These are phyloP conservation scores for Alethe diademata DNA, from an alignment of 2,113 vertebrate genomes.

Conservation along the genomic window DNA sequence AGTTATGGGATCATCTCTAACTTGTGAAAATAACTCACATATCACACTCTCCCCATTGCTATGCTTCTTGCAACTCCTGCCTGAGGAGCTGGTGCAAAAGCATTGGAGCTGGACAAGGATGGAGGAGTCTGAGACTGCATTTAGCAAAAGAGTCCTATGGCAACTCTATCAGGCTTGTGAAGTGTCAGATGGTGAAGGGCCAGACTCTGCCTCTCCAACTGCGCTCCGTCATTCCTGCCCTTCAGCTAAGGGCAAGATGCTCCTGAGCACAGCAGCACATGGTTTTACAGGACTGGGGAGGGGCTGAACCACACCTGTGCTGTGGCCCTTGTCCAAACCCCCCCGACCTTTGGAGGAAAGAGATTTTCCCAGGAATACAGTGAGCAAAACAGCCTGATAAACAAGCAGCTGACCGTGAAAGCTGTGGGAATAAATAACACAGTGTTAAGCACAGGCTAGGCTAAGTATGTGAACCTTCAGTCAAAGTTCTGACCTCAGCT, in stretches of 20 bases:
- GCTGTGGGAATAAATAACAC: conserved; percentile 49
- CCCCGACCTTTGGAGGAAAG: background rate
- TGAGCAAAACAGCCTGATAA: background rate
- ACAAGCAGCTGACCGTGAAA: conserved; percentile 32
- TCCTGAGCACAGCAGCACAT: background rate
- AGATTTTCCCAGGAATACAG: background rate
- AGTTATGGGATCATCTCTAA: conserved; percentile 51
- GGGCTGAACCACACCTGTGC: background rate
- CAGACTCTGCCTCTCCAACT: background rate
- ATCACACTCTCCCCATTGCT: background rate
- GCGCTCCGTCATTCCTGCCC: background rate
- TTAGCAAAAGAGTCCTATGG: background rate
- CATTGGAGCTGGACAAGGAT: background rate
- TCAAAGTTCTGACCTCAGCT: conserved; percentile 41
- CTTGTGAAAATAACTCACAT: conserved; percentile 69
- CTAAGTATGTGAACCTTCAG: conserved; percentile 50
- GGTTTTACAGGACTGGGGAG: background rate
- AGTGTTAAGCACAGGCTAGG: conserved; percentile 35
- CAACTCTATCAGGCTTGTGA: background rate
- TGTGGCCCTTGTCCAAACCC: background rate
- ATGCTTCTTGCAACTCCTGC: background rate
- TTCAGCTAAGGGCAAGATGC: background rate
- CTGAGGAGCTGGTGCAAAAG: background rate
- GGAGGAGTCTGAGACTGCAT: background rate
- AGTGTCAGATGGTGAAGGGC: rapidly evolving